Base-by-base conservation (phyloP, 2,888 invertebrate genomes). In the Liopterus haemorrhoidalis region DNA sequence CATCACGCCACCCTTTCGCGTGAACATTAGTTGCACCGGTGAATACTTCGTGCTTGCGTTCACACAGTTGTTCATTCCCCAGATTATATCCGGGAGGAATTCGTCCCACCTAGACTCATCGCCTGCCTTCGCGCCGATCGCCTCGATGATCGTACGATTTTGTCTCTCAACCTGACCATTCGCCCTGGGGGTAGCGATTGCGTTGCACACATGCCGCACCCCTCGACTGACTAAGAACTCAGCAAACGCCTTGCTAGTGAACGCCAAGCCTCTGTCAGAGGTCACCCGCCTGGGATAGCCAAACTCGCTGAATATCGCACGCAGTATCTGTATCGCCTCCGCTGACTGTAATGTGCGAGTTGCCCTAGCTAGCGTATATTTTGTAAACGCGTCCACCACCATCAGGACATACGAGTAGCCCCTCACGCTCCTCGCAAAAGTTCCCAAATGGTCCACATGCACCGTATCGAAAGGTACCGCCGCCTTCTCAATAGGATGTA, bases 51-150 rank as follows among this genome's bases (percentile, higher is more conserved):
- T 58, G 22, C 55, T 57, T 38, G 50, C 52, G 27, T 57, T 55
- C 1, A 48, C 15, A n/a, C 1, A 55, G 56, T 39, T 59, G 55
- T 60, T 62, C 5, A 61, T 43, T 2, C 54, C 62, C 50, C 58
- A 59, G 11, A 60, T 54, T 31, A 60, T 44, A n/a, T 46, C 42
- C 14, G 53, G 56, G 4, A 62, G 36, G 25, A 38, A 49, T 16
- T 52, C 41, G 22, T 59, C 60, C 62, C 62, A 61, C 5, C 31
- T 49, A 25, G 51, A 50, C 11, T 62, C 57, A 1, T 45, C 31
- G 4, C 47, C 56, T 0, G 53, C 56, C 35, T 54, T 53, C 4
- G 59, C 38, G 41, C 42, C 49, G 15, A 63, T 27, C 2, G 57
- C 50, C n/a, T 59, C 56, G 9, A 59, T 25, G 12, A 59, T 49